phyloP scores from a whole-genome alignment of 2,113 vertebrate genomes.

The Phylloscopus trochiloides region DNA sequence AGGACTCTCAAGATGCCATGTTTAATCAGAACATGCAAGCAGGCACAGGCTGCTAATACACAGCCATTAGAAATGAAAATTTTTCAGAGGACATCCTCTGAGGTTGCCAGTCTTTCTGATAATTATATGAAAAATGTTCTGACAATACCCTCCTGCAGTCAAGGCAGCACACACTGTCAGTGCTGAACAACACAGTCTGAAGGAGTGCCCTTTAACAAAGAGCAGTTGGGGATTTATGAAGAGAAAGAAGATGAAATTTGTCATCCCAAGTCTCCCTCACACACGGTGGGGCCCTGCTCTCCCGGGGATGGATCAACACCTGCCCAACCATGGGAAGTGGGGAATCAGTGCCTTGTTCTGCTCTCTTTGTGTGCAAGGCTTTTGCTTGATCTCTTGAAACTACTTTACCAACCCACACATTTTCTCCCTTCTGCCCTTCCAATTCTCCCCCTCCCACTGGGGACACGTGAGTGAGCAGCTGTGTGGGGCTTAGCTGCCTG shows the following conservation, averaged over 20 bases:
- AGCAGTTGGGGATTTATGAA: neutral
- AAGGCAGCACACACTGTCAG: neutral
- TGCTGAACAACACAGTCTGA: neutral
- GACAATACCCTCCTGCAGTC: neutral
- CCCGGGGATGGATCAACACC: neutral
- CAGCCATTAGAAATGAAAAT: neutral
- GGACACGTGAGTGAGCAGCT: rapidly evolving
- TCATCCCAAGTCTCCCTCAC: rapidly evolving
- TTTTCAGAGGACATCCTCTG: neutral
- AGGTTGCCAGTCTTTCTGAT: neutral
- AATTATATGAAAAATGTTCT: neutral
- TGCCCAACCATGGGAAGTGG: neutral
- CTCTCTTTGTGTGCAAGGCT: neutral
- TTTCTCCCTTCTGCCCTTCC: neutral
- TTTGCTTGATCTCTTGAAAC: neutral
- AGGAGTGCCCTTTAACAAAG: neutral
- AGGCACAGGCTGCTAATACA: neutral
- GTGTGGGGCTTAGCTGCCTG: neutral
- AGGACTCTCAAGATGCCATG: neutral
- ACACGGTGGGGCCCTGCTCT: rapidly evolving
- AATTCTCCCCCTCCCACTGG: neutral
- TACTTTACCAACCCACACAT: neutral
- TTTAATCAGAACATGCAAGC: neutral
- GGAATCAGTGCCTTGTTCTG: neutral
- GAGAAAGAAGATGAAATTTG: neutral